phyloP scores from a whole-genome alignment of 2,113 vertebrate species.

The Eurystomus gularis region DNA sequence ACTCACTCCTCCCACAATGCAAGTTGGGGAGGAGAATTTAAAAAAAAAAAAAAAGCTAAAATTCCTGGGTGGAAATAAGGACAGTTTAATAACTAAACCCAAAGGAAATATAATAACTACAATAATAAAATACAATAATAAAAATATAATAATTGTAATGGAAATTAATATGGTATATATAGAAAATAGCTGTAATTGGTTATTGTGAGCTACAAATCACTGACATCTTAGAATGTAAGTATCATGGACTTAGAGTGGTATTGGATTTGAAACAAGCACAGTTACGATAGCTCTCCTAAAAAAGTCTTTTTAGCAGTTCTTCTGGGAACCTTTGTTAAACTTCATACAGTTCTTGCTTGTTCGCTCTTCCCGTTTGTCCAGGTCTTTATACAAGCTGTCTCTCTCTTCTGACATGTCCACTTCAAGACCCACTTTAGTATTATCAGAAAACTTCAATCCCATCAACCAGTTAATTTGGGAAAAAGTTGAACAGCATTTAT shows the following conservation, averaged over 20 bases:
- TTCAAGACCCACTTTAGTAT: not conserved
- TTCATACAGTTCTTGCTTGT: not conserved
- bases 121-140: not conserved
- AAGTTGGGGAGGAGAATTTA: not conserved
- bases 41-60: not conserved
- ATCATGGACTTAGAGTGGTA: not conserved
- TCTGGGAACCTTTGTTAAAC: not conserved
- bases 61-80: not conserved
- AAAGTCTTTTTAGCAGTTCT: not conserved
- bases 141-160: not conserved
- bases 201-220: not conserved
- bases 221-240: not conserved
- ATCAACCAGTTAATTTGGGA: not conserved
- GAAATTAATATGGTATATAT: not conserved
- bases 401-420: accelerated
- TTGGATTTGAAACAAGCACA: not conserved
- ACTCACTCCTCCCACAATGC: not conserved
- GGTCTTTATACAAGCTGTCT: not conserved
- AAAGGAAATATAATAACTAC: not conserved
- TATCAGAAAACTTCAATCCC: not conserved
- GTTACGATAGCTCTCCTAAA: not conserved
- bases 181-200: not conserved
- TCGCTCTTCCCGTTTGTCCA: not conserved
- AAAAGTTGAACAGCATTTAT: not conserved
- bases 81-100: not conserved